Evolutionary conservation across 37 sponge, comb jelly and placozoan genomes (phyloP).

Genomic region (Hexactinellida sp.): DNA sequence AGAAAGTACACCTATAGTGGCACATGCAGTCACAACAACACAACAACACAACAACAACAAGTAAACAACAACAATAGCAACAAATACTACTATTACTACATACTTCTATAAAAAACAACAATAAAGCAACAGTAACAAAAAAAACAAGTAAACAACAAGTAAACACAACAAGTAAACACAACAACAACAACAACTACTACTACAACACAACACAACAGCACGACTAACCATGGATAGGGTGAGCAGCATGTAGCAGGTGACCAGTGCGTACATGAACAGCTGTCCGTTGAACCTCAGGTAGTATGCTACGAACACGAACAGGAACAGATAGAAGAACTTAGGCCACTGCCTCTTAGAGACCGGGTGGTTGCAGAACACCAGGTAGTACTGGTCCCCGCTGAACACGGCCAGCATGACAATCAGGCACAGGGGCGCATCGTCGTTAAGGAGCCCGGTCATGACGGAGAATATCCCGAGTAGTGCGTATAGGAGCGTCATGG

Average conservation of each 20-base stretch:
- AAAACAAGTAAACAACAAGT: not conserved
- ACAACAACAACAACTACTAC: too few species aligned
- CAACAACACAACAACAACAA: too few species aligned
- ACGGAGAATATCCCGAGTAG: slow-evolving; percentile 18
- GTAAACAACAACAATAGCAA: too few species aligned
- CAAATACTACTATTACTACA: too few species aligned
- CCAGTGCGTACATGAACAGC: not conserved
- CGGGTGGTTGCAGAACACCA: slow-evolving; percentile 37
- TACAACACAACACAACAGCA: too few species aligned
- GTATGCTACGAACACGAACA: slow-evolving; percentile 2
- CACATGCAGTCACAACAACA: too few species aligned
- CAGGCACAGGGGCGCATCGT: slow-evolving; percentile 45
- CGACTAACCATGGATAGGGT: slow-evolving; percentile 1
- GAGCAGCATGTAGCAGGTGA: not conserved
- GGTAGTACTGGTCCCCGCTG: slow-evolving; percentile 50
- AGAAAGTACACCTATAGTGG: not conserved
- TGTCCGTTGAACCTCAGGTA: not conserved
- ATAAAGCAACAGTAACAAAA: not conserved
- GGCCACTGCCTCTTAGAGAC: slow-evolving; percentile 45
- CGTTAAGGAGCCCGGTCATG: slow-evolving; percentile 51
- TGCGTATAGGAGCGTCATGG: not conserved
- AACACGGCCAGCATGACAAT: slow-evolving; percentile 50
- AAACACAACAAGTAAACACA: too few species aligned
- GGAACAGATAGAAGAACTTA: slow-evolving; percentile 19
- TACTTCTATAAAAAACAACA: not conserved